Evolutionary conservation across 1,140 invertebrate genomes (phyloP), one percentile per base, ranked within the genome.

Genomic region (Druon quercuslanigerum): DNA sequence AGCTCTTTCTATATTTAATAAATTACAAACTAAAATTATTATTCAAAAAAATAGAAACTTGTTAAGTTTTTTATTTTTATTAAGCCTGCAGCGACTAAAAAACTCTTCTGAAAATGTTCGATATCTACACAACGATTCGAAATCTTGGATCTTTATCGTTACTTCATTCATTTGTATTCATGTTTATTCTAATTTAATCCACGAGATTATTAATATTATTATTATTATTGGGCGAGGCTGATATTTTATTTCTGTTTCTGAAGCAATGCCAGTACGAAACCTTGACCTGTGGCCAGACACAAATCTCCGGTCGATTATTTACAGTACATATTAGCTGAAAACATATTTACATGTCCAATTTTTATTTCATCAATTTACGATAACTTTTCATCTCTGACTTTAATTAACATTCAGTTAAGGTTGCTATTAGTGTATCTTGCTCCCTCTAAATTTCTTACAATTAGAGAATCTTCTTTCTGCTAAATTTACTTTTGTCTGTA

Each of bases 311-410:
- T 33, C 57, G 57, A 66, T 66, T 66, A 66, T 66, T 66, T 66
- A 66, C 20, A 33, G 16, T 66, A 66, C 25, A 66, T 66, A 66
- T 66, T 66, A 66, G 57, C 57, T 25, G 57, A 66, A 66, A 66
- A 66, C 57, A 66, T 66, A 66, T 66, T 66, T 66, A 66, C 57
- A 66, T 40, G 33, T 66, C 57, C 20, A 66, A 66, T 66, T 33
- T 66, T 33, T 40, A 33, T 66, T 66, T 66, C 57, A 33, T 66
- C 57, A 66, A 66, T 66, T 66, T 33, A 66, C 57, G 57, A 66
- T 66, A 66, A 33, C 57, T 66, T 33, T 66, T 66, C 57, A 66
- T 40, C 57, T 66, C 57, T 66, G 57, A 25, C 57, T 14, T 16
- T 66, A 66, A 66, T 66, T 66, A 66, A 33, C 25, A 66, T 66